Base-by-base conservation (phyloP, 1,140 invertebrate genomes). In the Hestina assimilis region DNA sequence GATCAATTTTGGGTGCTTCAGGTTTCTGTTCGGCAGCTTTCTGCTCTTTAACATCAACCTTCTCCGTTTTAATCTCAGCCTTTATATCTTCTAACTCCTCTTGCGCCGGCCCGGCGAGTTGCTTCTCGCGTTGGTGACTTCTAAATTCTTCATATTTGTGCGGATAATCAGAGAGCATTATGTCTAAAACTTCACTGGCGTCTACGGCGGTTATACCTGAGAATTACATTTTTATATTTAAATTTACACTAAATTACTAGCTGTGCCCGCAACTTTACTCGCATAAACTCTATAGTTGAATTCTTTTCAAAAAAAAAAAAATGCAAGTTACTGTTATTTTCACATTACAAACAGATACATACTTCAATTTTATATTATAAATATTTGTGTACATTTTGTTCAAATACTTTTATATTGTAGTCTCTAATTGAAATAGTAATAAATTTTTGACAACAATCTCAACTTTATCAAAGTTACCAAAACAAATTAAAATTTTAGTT, bases 101-200 rank as follows among this genome's bases (percentile, higher is more conserved):
- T 5, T 79, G 64, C 59, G 24, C 41, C 8, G 71, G 67, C 40
- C 74, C 82, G 26, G 78, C 75, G 26, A 92, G 92, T 70, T 96
- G 94, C 72, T 93, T 93, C 64, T 96, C 94, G 6, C 96, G 90
- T 73, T 97, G 92, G 69, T 96, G 92, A 67, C 93, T 92, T 21
- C 95, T 92, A 83, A 97, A 97, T 72, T 98, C 97, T 89, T 97
- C 95, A 79, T 97, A 99, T 79, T 98, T 98, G 40, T 95, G 94
- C 15, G 96, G 96, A 88, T 98, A 99, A 85, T 99, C 97, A 42
- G 94, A 93, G 60, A 94, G 94, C 96, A 99, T 98, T 23, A 99
- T 94, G 73, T 99, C 97, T 60, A 98, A 87, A 15, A 99, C 96
- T 83, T 99, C 97, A 20, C 95, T 94, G 67, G 95, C 96, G 63